Conservation (phyloP, 2,888 invertebrate genomes). For the Parthenolecanium corni region DNA sequence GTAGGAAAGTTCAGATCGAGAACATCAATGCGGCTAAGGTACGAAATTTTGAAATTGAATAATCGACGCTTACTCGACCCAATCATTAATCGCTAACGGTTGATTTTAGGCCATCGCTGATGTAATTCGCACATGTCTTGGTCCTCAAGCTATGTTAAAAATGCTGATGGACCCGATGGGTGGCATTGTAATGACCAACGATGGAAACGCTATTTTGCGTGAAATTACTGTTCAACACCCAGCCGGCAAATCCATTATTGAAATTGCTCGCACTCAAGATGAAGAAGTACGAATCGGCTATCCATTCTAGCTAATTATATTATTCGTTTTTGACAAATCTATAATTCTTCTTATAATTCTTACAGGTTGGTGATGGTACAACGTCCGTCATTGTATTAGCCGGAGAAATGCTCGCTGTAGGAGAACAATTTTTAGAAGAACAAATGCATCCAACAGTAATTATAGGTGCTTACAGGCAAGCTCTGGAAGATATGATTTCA, state of each 20-base stretch:
- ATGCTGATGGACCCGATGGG: conserved; percentile 99
- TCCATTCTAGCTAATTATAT: no score
- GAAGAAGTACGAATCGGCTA: no score
- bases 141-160: conserved; percentile 98
- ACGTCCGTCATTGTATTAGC: conserved; percentile 97
- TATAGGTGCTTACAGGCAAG: conserved; percentile 86
- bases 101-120: conserved; percentile 84
- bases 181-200: conserved; percentile 99
- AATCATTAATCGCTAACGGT: no score
- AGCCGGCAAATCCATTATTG: conserved; percentile 97
- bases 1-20: conserved; percentile 92
- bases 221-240: conserved; percentile 98
- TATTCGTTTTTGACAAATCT: neutral
- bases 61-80: no score
- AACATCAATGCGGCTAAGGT: conserved; percentile 99
- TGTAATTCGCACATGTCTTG: conserved; percentile 97
- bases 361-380: conserved; percentile 90
- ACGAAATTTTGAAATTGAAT: conserved; percentile 34
- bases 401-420: conserved; percentile 86
- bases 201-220: conserved; percentile 95
- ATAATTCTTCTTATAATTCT: neutral
- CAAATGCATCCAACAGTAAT: conserved; percentile 96
- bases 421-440: conserved; percentile 63
- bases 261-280: conserved; percentile 98
- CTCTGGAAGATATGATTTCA: conserved; percentile 82